These are phyloP conservation scores for Drosophila elegans DNA, from an alignment of 1,140 invertebrate genomes.

Conservation along the genomic window DNA sequence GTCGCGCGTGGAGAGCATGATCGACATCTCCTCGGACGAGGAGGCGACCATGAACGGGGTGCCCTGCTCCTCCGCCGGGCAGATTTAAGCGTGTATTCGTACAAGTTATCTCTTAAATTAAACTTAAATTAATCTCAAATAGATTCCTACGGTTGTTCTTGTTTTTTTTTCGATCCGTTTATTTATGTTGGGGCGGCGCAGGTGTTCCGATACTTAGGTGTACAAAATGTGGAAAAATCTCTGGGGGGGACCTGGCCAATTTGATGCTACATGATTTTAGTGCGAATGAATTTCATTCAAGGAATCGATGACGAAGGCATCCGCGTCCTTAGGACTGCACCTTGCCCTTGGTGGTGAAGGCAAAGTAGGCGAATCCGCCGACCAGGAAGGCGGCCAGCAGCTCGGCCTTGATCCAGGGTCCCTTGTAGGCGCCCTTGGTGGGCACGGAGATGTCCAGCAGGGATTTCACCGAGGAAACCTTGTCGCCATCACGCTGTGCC, in stretches of 20 bases:
- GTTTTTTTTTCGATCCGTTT: conserved; percentile 31
- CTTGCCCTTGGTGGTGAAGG: conserved; percentile 93
- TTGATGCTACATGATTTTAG: conserved; percentile 65
- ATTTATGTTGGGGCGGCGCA: conserved; percentile 18
- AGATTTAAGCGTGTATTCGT: conserved; percentile 31
- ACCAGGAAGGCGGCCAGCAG: conserved; percentile 93
- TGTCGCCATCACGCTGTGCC: conserved; percentile 89
- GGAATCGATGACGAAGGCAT: conserved; percentile 37
- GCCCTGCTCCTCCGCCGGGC: conserved; percentile 16
- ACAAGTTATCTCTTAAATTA: conserved; percentile 43
- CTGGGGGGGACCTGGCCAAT: conserved; percentile 28
- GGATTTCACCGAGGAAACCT: conserved; percentile 89
- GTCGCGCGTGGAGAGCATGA: conserved; percentile 83
- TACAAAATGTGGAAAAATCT: conserved; percentile 47
- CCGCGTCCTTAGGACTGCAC: conserved; percentile 85
- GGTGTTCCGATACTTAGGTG: conserved; percentile 22
- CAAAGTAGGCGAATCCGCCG: conserved; percentile 93
- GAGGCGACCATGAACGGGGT: conserved; percentile 70
- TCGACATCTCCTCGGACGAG: conserved; percentile 82
- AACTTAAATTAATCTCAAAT: conserved; percentile 37
- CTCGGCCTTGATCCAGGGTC: conserved; percentile 96
- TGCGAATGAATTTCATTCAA: conserved; percentile 84
- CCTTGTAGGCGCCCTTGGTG: conserved; percentile 94
- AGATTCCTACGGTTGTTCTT: not conserved
- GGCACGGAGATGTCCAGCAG: conserved; percentile 91